A percentile compares a stretch with the other conserved stretches of the same genome.
Conservation (phyloP, 2,113 vertebrate genomes). For the Candoia aspera region DNA sequence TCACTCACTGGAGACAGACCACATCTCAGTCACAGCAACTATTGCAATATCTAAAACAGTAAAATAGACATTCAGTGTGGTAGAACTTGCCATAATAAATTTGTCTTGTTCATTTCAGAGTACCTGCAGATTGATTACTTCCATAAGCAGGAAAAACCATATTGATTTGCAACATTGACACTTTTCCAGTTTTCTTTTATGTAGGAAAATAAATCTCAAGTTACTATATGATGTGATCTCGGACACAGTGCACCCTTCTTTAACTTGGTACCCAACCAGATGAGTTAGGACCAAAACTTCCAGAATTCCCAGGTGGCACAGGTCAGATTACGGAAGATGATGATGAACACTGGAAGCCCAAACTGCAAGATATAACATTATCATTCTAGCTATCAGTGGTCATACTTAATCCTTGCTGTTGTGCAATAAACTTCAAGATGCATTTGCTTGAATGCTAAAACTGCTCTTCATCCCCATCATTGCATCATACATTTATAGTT, state of each 20-base stretch:
- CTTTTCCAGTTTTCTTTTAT: background rate
- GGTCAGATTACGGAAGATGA: background rate
- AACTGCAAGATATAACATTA: background rate
- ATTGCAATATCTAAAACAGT: background rate
- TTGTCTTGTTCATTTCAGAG: background rate
- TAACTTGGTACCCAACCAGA: background rate
- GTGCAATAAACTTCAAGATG: background rate
- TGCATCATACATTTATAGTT: slow-evolving; percentile 23
- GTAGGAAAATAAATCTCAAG: background rate
- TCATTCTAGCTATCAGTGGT: background rate
- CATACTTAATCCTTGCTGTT: slow-evolving; percentile 13
- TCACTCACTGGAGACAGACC: background rate
- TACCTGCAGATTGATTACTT: background rate
- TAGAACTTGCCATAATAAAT: background rate
- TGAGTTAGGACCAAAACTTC: background rate
- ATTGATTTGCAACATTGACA: background rate
- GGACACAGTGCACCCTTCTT: background rate
- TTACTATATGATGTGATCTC: background rate
- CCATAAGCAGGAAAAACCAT: background rate
- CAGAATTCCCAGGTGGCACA: background rate
- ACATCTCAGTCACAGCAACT: background rate
- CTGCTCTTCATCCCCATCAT: background rate
- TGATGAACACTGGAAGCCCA: background rate
- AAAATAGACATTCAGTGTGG: background rate
- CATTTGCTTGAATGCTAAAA: background rate